Base-by-base conservation (phyloP, 2,797 vertebrate species). In the Melanotaenia pygmaea region DNA sequence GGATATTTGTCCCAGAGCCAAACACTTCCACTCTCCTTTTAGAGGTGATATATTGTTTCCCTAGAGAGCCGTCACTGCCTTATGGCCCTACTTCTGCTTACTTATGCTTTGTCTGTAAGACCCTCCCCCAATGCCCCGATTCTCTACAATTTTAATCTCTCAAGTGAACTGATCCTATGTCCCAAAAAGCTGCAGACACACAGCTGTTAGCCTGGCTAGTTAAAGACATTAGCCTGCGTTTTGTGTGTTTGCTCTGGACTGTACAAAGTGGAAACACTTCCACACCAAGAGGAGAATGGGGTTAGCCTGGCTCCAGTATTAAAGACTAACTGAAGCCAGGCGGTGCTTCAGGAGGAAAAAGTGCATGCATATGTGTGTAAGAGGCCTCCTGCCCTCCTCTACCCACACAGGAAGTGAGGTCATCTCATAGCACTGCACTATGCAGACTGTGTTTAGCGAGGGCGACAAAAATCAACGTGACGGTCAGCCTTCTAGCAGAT, bases 331-430 rank as follows among this genome's bases (percentile, higher is more conserved):
- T 80, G 77, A 70, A 90, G 88, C 80, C 90, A 88, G 89, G 76
- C 83, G 75, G 76, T 66, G 80, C 76, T 80, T 70, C 63, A 81
- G 77, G 73, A 74, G 64, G 73, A 62, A 74, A 82, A 34, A 57
- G 68, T 80, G 72, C 82, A 73, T 84, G 77, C 61, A 56, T 80
- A 81, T 75, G 64, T 65, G 69, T 51, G 57, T 35, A 65, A 80
- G 79, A 88, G 86, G 82, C 82, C 88, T 84, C 77, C 79, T 89
- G 89, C 87, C 88, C 91, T 91, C 73, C 78, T 89, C 88, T 90
- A 91, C 88, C 92, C 90, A 92, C 91, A 92, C 92, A 94, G 92
- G 93, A 94, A 93, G 91, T 93, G 90, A 92, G 91, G 92, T 91
- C 90, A 92, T 84, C 73, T 87, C 81, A 69, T 77, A 82, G 88